These are phyloP conservation scores for Uria lomvia DNA, from an alignment of 2,113 vertebrate genomes.

Conservation along the genomic window DNA sequence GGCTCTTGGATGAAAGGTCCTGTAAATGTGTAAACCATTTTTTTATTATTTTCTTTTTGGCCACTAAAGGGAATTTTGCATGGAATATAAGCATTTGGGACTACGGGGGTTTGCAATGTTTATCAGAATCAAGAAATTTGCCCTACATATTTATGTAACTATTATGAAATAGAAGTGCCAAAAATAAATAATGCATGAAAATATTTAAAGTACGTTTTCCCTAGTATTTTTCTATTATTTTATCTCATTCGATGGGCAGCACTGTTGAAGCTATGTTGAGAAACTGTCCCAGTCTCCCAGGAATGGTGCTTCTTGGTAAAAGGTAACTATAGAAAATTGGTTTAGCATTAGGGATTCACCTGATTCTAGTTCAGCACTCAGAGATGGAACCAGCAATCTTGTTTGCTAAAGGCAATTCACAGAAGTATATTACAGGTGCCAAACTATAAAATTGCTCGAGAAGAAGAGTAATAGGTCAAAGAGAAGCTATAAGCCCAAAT, in stretches of 20 bases:
- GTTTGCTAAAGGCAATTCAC: neutral
- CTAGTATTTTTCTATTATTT: neutral
- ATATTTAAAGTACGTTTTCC: neutral
- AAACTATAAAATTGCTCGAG: neutral
- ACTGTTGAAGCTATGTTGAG: neutral
- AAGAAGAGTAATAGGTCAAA: neutral
- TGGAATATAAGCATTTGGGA: neutral
- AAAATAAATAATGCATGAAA: neutral
- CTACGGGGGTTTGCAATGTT: neutral
- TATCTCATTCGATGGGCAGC: neutral
- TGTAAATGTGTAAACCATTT: neutral
- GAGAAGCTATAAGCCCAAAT: neutral
- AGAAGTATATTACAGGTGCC: neutral
- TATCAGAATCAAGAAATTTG: neutral
- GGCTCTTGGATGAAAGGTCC: slow-evolving; percentile 9
- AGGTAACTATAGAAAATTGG: neutral
- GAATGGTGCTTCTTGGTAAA: neutral
- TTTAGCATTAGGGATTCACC: neutral
- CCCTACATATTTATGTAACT: slow-evolving; percentile 7
- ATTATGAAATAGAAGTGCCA: neutral
- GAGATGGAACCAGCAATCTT: neutral
- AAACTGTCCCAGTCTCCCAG: neutral
- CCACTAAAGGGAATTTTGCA: neutral
- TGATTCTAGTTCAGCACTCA: neutral
- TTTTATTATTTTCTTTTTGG: neutral